Conservation (phyloP, 64 coral and sea anemone genomes). For the Platygyra sinensis region DNA sequence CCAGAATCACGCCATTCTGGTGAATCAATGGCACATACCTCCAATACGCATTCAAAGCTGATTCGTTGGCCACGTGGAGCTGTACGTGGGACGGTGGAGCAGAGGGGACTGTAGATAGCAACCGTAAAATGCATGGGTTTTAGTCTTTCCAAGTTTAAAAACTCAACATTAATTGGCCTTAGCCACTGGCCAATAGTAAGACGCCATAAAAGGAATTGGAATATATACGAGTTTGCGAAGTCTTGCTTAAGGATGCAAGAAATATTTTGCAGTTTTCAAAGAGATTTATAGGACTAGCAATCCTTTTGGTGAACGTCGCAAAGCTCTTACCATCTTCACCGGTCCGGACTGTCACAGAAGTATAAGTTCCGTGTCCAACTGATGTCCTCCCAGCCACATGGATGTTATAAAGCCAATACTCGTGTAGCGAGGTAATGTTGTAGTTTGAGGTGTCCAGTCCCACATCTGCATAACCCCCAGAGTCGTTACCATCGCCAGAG, state of each 20-base stretch:
- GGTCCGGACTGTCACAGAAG: not conserved
- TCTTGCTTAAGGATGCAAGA: not conserved
- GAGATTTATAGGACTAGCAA: not conserved
- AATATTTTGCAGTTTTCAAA: not conserved
- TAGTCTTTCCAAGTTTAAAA: not conserved
- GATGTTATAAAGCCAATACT: slow-evolving; percentile 15
- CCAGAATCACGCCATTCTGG: slow-evolving; percentile 18
- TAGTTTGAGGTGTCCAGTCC: not conserved
- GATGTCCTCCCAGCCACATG: slow-evolving; percentile 6
- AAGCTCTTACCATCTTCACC: slow-evolving; percentile 39
- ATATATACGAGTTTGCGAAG: too few relatives aligned
- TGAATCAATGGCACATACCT: not conserved
- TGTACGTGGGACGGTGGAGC: not conserved
- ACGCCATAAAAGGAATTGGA: too few relatives aligned
- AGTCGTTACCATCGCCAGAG: not conserved
- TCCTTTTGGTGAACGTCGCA: not conserved
- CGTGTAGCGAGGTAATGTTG: not conserved
- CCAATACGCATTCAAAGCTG: not conserved
- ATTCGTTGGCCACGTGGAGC: not conserved
- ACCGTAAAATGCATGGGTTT: not conserved
- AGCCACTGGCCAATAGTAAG: too few relatives aligned
- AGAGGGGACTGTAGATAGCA: slow-evolving; percentile 6
- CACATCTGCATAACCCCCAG: not conserved
- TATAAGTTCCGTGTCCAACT: not conserved
- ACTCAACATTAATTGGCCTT: too few relatives aligned